Base-by-base conservation (phyloP, 2,797 vertebrate genomes). In the Oreochromis grahami region DNA sequence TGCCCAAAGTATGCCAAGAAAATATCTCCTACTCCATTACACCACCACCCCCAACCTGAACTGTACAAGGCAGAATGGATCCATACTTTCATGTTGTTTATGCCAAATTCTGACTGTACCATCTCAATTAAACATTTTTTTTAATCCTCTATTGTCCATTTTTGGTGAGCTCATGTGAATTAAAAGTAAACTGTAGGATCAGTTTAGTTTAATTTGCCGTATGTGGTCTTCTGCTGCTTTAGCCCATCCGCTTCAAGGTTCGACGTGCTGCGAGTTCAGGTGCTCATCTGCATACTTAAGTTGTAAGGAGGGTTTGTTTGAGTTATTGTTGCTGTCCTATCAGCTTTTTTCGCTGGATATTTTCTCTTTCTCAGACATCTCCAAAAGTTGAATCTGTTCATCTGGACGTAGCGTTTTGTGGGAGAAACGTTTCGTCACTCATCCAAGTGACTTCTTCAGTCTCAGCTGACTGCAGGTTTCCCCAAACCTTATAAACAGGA, bases 61-160 rank as follows among this genome's bases (percentile, higher is more conserved):
- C 7, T 41, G 4, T 65, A 65, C n/a, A 65, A 65, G n/a, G n/a
- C 36, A 24, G 60, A 41, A 65, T 65, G 60, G n/a, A 65, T 8
- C 34, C 36, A 41, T 65, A 36, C 11, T 65, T 65, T 65, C n/a
- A 41, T 41, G 60, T 8, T 68, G 63, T 68, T 9, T 24, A 68
- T 68, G n/a, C n/a, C 7, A 2, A 24, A 24, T 68, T 68, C n/a
- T 41, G 11, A 8, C 60, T 38, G 19, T 65, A 13, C 34, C 34
- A 38, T 65, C 60, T 21, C 4, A 8, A 38, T 38, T 12, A 21
- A 11, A 21, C 34, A 13, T n/a, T n/a, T 38, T 13, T 45, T 8
- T 0, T 0, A 41, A 45, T 43, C 13, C 14, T 70, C 21, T 70
- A 6, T 26, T 70, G 65, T 26, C 21, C 0, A 2, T 26, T 70